Base-by-base conservation (phyloP, 1,140 invertebrate species). In the Micrasema minimum region DNA sequence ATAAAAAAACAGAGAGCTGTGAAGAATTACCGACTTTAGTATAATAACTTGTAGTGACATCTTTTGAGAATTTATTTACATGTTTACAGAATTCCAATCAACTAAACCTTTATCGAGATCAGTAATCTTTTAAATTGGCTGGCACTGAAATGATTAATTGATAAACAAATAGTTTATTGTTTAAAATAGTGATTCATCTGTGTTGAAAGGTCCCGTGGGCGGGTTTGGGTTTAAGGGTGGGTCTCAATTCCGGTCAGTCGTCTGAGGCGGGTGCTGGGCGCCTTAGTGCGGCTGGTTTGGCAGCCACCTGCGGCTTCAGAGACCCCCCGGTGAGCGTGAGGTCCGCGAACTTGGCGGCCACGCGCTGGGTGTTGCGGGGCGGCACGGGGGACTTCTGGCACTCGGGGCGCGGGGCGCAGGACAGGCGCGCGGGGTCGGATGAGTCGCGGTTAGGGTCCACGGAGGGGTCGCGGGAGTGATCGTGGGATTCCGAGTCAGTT, bases 241-340 rank as follows among this genome's bases (percentile, higher is more conserved):
- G 38, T 75, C 66, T 75, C 73, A 75, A 70, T 75, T 70, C 66
- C 72, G 69, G 77, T 22, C 81, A 69, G 46, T 83, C 78, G 73
- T 31, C 26, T 31, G 26, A 83, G 81, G 74, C 85, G 14, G 87
- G 87, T 41, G 89, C 78, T 38, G 91, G 91, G 78, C 92, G 91
- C 43, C 87, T 88, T 78, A 92, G 86, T 22, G 92, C 87, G 66
- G 89, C 88, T 1, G 91, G 91, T 79, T 92, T 93, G 12, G 88
- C 87, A 76, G 92, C 92, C 14, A 91, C 85, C 72, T 90, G 88
- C 3, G 90, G 89, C 77, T 92, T 93, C 55, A 90, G 88, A 53
- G 89, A 88, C 72, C 85, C 85, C 20, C 82, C 82, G 16, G 85
- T 87, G 3, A 87, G 75, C 69, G 87, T 87, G 77, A 89, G 85